Base-by-base conservation (phyloP, 2,113 vertebrate species). In the Caranx melampygus region DNA sequence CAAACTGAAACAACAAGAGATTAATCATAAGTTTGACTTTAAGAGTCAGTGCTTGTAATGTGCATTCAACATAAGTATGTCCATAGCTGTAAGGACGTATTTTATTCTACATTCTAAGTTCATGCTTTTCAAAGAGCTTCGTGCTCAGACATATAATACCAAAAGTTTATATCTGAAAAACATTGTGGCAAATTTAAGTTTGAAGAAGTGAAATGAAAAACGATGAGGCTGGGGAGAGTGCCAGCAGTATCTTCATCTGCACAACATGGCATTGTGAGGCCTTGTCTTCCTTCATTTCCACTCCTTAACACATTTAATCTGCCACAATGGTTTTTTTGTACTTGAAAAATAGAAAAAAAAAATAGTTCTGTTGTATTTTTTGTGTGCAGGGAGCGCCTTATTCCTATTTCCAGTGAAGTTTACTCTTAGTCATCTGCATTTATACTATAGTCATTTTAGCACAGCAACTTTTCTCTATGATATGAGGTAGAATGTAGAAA, bases 361-460 rank as follows among this genome's bases (percentile, higher is more conserved):
- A 6, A 0, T 77, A 54, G 58, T 75, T 83, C 49, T 84, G 58
- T 83, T 76, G 77, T 86, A 72, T 72, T 3, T 80, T 75, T 8
- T 33, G 77, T 88, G 81, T 87, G 79, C 83, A 82, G 84, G 76
- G 72, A 89, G 69, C 69, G 60, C 92, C 89, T 91, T 89, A 89
- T 87, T 89, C 44, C 84, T 72, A 54, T 86, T 86, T 81, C 75
- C 73, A 85, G 86, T 84, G 81, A 83, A 21, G 78, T 86, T 90
- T 84, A 86, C 75, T 86, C 62, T 66, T 67, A 45, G 21, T 73
- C 82, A 87, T 89, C 84, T 81, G 70, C 87, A 86, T 85, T 71
- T 82, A 88, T 87, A 84, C 87, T 86, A 54, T 81, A 77, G 82
- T 83, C 68, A 74, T 86, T 83, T 89, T 82, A 91, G 81, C 81